Conservation (phyloP, 2,797 vertebrate genomes). For the Malurus splendens region DNA sequence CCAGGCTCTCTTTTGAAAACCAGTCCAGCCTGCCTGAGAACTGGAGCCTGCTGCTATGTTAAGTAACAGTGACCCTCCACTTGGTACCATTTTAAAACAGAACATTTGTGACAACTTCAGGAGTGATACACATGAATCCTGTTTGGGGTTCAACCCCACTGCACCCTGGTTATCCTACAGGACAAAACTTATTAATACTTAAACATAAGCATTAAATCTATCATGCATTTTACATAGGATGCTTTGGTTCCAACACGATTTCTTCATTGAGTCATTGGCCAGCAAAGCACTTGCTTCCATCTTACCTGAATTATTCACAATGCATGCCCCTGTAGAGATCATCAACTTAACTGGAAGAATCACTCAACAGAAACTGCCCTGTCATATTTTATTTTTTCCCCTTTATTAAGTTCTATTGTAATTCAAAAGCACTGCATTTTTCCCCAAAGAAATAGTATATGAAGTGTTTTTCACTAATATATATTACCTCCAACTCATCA, state of each 20-base stretch:
- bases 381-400: constrained; percentile 44
- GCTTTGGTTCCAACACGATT: constrained; percentile 57
- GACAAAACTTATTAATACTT: constrained; percentile 66
- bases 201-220: constrained; percentile 65
- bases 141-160: constrained; percentile 2
- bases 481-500: background rate
- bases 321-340: constrained; percentile 51
- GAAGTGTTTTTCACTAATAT: constrained; percentile 19
- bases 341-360: constrained; percentile 50
- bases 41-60: background rate
- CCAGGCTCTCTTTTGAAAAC: background rate
- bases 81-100: constrained; percentile 20
- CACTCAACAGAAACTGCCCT: constrained; percentile 37
- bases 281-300: constrained; percentile 37
- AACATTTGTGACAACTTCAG: constrained; percentile 49
- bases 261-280: constrained; percentile 49
- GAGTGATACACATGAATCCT: constrained; percentile 19
- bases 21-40: background rate
- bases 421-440: constrained; percentile 29
- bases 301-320: constrained; percentile 63
- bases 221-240: constrained; percentile 72
- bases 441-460: background rate
- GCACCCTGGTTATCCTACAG: constrained; percentile 37
- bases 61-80: background rate
- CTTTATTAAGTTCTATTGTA: constrained; percentile 28